Base-by-base conservation (phyloP, 2,888 invertebrate species). In the Erebia palarica region DNA sequence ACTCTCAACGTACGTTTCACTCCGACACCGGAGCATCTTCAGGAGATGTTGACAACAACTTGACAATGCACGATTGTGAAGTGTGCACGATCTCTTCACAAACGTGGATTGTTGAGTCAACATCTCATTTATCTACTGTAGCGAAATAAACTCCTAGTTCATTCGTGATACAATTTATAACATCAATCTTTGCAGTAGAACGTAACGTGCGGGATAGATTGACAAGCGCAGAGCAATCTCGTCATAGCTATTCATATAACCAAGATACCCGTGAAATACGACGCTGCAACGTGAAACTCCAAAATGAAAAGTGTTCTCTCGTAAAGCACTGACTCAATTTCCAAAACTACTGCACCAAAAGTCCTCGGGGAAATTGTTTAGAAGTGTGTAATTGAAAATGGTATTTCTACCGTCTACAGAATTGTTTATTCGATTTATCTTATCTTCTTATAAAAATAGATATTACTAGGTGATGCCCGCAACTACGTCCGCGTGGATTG, bases 351-450 rank as follows among this genome's bases (percentile, higher is more conserved):
- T 13, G 27, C 18, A 21, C 57, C 27, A 21, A 13, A 58, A 14
- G 7, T 58, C 21, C 27, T 3, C 7, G 14, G 57, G 21, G 27
- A 27, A 18, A 13, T 58, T 27, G 14, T 10, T 27, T 27, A 21
- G 57, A 58, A 58, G 57, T 58, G 57, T 58, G 14, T 21, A 58
- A 27, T 58, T 21, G 57, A 27, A 58, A 21, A 13, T 58, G 57
- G 21, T 13, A 21, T 58, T 58, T 57, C 21, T 21, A 13, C 13
- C 57, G 57, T 21, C 21, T 16, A 51, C 51, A n/a, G 51, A n/a
- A 21, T 18, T 5, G 55, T 16, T 10, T 3, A 55, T 16, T 8
- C 57, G 57, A 21, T 53, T 53, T 53, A 53, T 9, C 36, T 8
- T 53, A 53, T 16, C n/a, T 16, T 53, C n/a, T n/a, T 16, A 16